Base-by-base conservation (phyloP, 2,888 invertebrate species). In the Drosophila anceps region DNA sequence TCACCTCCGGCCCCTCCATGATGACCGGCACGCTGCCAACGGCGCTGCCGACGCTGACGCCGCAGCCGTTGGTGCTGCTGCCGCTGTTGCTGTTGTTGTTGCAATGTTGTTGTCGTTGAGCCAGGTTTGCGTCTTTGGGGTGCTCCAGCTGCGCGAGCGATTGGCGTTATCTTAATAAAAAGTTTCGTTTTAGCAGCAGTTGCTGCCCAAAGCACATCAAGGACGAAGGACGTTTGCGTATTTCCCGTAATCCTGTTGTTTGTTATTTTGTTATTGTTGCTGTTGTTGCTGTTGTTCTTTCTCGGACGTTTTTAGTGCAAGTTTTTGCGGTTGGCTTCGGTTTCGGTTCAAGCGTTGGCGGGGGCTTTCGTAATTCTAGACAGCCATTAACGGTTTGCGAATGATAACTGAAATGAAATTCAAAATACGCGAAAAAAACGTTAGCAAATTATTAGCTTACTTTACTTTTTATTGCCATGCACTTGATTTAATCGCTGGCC, bases 1-100 rank as follows among this genome's bases (percentile, higher is more conserved):
- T 97, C 91, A 98, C 96, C 95, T 96, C 95, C 93, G 96, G 94
- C 83, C 94, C 94, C 91, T 95, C 95, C 95, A 95, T 95, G 79
- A 91, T 87, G 79, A 91, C 86, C 74, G 82, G 85, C 60, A 89
- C 86, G 68, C 57, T 73, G 70, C 69, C 76, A 58, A 59, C 69
- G 73, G 57, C 76, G 72, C 55, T 79, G 74, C 61, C 60, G 72
- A 60, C 73, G 59, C 12, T 20, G 76, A 15, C 69, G 73, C 46
- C 64, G 54, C 54, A 54, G 54, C 54, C 54, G 54, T 54, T 54
- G 39, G 73, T 74, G 50, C 20, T 50, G 74, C 54, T 64, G 54
- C 37, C 35, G 54, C 54, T 33, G 37, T 27, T 54, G 37, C 78
- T 73, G 72, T 74, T 70, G 35, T 51, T 67, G 73, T 74, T 67